Evolutionary conservation across 2,888 invertebrate species (phyloP).

Genomic region (Eilema depressum): DNA sequence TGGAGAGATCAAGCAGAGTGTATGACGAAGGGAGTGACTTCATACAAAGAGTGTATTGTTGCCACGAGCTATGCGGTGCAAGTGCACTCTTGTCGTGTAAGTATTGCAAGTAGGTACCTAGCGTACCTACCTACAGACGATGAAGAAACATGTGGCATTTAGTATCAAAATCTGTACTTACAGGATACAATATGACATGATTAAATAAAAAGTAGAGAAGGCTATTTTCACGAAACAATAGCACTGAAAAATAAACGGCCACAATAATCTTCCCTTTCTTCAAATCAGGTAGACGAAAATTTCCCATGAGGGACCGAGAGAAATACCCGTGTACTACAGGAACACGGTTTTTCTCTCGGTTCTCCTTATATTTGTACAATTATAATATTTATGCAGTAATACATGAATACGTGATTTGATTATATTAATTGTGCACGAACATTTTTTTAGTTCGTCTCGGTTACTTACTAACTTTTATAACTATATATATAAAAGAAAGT

Average conservation of each 20-base stretch:
- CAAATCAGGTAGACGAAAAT: neutral
- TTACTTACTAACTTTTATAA: no score
- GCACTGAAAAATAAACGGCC: constrained; percentile 12
- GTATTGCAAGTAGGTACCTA: neutral
- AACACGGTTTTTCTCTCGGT: no score
- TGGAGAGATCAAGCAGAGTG: constrained; percentile 8
- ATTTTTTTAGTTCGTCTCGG: neutral
- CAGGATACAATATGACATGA: neutral
- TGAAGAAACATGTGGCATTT: neutral
- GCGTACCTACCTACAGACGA: neutral
- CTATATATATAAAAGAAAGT: no score
- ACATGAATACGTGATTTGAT: no score
- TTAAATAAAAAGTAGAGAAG: neutral
- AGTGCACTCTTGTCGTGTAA: constrained; percentile 1
- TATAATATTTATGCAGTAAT: neutral
- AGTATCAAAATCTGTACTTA: neutral
- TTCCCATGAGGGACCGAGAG: neutral
- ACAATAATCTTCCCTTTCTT: neutral
- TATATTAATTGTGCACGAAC: neutral
- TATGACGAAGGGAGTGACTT: constrained; percentile 28
- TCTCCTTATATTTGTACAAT: neutral
- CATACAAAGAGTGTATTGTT: constrained; percentile 35
- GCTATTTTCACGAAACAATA: constrained; percentile 26
- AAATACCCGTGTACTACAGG: neutral
- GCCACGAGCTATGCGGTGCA: constrained; percentile 14